Base-by-base conservation (phyloP, 2,113 vertebrate genomes). In the Mesoclemmys tuberculata region DNA sequence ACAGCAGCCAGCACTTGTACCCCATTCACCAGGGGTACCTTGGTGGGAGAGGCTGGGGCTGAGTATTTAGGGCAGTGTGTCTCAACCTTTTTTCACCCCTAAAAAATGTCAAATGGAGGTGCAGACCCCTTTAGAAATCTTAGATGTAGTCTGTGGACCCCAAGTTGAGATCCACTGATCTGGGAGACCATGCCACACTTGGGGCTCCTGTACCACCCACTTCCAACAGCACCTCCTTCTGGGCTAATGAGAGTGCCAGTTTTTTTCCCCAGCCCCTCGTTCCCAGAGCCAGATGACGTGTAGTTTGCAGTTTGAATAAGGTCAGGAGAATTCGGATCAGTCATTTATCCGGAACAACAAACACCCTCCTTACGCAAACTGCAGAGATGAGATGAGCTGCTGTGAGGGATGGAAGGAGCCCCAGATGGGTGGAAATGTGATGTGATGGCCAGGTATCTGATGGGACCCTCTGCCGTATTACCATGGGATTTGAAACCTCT, bases 201-300 rank as follows among this genome's bases (percentile, higher is more conserved):
- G 35, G 9, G 38, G 64, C n/a, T 71, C n/a, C 19, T 10, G 35
- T 29, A 26, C 74, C 41, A 29, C 13, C 74, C 41, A 29, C 13
- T 44, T 77, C 74, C 74, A 29, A 16, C 22, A 44, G 74, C 41
- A 46, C 24, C n/a, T 71, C 90, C 90, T 94, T 95, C 92, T 94
- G 94, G 94, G 89, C 94, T 92, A 31, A 35, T 93, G 89, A 91
- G 81, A 82, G 10, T 88, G 92, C 46, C 90, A 83, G 91, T 94
- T 92, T 90, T 55, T 89, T 91, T 78, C 18, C 52, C 80, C 48
- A 41, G 85, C 38, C 68, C 84, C 87, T 91, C 78, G 27, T 27
- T 90, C 84, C 90, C 86, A 90, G 71, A 93, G 85, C 90, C 89
- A 87, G 85, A 41, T 88, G 90, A 94, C 82, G 87, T 81, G 44